phyloP scores from a whole-genome alignment of 1,140 invertebrate genomes.

The Conus betulinus region DNA sequence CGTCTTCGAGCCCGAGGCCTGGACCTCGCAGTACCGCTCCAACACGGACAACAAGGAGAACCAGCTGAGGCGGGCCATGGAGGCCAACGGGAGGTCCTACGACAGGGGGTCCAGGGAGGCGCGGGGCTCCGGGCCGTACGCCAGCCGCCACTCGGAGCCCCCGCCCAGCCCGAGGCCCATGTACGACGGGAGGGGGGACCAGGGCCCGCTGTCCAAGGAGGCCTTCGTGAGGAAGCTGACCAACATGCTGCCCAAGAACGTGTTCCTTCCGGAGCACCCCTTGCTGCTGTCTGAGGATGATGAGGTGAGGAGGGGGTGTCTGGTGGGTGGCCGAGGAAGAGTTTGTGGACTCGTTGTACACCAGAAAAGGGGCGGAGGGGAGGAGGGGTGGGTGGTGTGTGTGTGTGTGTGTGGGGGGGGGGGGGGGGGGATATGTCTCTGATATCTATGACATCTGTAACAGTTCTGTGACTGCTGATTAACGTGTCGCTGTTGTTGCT shows the following conservation, averaged over 20 bases:
- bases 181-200: not conserved
- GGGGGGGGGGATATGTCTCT: too few species aligned
- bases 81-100: not conserved
- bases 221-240: conserved; percentile 37
- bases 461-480: too few species aligned
- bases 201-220: conserved; percentile 18
- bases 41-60: conserved; percentile 11
- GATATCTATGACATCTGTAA: too few species aligned
- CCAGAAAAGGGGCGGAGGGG: too few species aligned
- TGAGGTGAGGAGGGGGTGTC: not conserved
- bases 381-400: too few species aligned
- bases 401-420: too few species aligned
- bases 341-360: too few species aligned
- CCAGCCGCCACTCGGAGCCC: conserved; percentile 10
- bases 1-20: conserved; percentile 53
- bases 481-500: too few species aligned
- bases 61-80: not conserved
- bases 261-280: conserved; percentile 43
- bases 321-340: too few species aligned
- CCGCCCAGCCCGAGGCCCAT: not conserved
- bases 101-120: not conserved
- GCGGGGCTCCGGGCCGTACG: conserved; percentile 12
- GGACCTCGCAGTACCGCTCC: conserved; percentile 39
- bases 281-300: conserved; percentile 39
- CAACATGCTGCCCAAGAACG: conserved; percentile 38